Evolutionary conservation across 2,797 vertebrate genomes (phyloP).

Genomic region (Schizopygopsis malacanthus): DNA sequence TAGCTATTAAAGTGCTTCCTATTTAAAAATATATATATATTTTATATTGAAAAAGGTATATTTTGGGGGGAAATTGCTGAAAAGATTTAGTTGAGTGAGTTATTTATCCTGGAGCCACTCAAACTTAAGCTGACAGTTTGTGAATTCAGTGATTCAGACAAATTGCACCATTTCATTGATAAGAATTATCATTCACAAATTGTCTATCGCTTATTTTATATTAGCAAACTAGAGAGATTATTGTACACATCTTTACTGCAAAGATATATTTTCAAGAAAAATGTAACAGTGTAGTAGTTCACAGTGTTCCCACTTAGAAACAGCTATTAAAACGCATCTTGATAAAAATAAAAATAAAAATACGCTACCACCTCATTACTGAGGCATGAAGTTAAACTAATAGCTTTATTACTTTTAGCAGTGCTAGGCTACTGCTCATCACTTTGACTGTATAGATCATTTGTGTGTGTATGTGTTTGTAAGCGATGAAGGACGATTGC

Average conservation of each 20-base stretch:
- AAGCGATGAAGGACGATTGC: conserved; percentile 7
- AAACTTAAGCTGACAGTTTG: neutral
- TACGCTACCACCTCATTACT: neutral
- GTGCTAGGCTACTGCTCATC: neutral
- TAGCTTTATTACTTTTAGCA: neutral
- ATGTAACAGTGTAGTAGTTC: neutral
- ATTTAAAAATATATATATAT: neutral
- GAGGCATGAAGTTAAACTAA: neutral
- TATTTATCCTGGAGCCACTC: neutral
- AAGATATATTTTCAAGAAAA: neutral
- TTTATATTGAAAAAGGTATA: too few species aligned
- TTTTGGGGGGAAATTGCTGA: neutral
- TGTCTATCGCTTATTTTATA: neutral
- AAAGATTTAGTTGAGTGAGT: neutral
- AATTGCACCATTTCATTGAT: neutral
- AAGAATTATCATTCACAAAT: neutral
- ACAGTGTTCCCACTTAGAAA: neutral
- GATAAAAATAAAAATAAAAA: too few species aligned
- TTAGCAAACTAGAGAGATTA: neutral
- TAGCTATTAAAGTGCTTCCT: neutral
- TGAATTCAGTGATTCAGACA: neutral
- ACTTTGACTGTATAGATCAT: neutral
- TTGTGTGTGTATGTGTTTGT: neutral
- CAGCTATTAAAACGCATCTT: too few species aligned
- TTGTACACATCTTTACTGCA: neutral